These are phyloP conservation scores for Nycticorax nycticorax DNA, from an alignment of 2,113 vertebrate genomes.

Conservation along the genomic window DNA sequence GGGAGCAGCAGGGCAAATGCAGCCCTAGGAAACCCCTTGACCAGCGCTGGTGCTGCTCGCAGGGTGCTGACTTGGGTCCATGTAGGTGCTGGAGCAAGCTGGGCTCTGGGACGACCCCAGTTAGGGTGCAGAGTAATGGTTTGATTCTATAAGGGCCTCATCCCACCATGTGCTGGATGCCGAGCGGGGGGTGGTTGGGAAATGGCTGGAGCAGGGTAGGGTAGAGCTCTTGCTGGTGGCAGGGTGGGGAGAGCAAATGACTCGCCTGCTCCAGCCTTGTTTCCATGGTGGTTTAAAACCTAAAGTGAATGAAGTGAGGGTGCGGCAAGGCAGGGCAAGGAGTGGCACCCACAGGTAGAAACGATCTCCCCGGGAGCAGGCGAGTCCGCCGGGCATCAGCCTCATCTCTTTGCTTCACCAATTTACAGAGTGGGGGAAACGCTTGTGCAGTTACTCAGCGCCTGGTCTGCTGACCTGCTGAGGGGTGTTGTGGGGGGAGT, in stretches of 20 bases:
- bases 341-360: not conserved
- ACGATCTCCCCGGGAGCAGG: accelerated
- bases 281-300: not conserved
- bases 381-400: not conserved
- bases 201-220: not conserved
- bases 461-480: not conserved
- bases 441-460: not conserved
- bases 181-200: not conserved
- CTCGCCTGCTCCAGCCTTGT: not conserved
- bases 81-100: not conserved
- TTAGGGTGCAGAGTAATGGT: not conserved
- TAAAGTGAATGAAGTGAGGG: not conserved
- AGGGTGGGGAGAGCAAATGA: not conserved
- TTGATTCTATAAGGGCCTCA: not conserved
- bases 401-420: not conserved
- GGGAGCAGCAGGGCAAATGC: not conserved
- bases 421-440: not conserved
- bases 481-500: not conserved
- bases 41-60: accelerated
- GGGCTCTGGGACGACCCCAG: not conserved
- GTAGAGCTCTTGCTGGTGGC: not conserved
- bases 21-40: accelerated
- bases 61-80: not conserved
- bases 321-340: not conserved
- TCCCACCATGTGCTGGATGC: not conserved